Conservation (phyloP, 1,140 invertebrate genomes). For the Lordiphosa mommai region DNA sequence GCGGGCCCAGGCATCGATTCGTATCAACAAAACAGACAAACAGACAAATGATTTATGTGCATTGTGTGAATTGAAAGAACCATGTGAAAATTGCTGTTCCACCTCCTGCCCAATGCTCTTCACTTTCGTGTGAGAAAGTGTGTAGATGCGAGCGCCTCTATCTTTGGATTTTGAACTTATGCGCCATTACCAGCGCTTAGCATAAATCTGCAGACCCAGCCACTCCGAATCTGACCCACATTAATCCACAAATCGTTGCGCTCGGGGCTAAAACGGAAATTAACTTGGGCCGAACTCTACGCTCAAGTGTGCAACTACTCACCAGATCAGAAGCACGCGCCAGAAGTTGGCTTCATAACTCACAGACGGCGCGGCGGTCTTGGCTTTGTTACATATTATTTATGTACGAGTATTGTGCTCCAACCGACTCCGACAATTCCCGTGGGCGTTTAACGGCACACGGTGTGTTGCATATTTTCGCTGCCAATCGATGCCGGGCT, state of each 20-base stretch:
- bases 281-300: constrained; percentile 34
- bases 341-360: constrained; percentile 62
- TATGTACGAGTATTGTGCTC: constrained; percentile 36
- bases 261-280: constrained; percentile 61
- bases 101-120: constrained; percentile 34
- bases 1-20: constrained; percentile 40
- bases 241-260: constrained; percentile 55
- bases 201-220: constrained; percentile 41
- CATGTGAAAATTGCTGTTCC: constrained; percentile 59
- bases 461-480: constrained; percentile 56
- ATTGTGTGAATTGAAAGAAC: constrained; percentile 31
- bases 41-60: constrained; percentile 59
- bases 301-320: constrained; percentile 1
- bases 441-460: constrained; percentile 69
- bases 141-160: constrained; percentile 7
- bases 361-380: constrained; percentile 46
- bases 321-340: constrained; percentile 51
- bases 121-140: constrained; percentile 70
- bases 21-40: constrained; percentile 36
- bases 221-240: constrained; percentile 53
- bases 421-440: constrained; percentile 23
- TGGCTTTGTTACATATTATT: constrained; percentile 77
- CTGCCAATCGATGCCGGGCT: constrained; percentile 13
- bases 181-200: constrained; percentile 52
- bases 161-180: constrained; percentile 30